Percentiles rank a stretch among this genome's conserved stretches.
These are phyloP conservation scores for Dromas ardeola DNA, from an alignment of 2,113 vertebrate genomes.

Conservation along the genomic window DNA sequence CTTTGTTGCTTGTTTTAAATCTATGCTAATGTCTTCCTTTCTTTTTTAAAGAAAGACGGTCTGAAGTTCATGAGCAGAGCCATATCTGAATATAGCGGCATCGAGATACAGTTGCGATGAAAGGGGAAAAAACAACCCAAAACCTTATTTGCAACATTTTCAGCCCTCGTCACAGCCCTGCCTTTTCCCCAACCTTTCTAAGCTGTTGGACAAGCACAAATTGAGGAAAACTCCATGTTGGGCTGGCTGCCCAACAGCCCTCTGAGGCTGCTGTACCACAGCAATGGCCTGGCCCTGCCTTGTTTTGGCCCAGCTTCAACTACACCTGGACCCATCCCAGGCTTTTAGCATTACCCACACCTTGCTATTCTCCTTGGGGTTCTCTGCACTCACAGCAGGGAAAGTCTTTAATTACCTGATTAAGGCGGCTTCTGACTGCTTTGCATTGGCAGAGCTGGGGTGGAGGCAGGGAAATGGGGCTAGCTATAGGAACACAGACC, in stretches of 20 bases:
- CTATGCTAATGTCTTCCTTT: neutral
- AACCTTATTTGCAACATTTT: neutral
- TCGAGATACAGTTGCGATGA: neutral
- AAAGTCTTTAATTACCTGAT: neutral
- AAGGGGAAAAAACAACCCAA: neutral
- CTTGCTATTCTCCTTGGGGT: neutral
- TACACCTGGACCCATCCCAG: neutral
- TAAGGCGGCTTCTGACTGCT: neutral
- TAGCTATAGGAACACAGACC: fast-evolving
- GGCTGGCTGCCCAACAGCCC: neutral
- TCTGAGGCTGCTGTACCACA: neutral
- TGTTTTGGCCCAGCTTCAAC: neutral
- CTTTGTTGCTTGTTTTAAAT: neutral
- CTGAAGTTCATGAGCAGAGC: neutral
- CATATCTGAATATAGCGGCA: fast-evolving
- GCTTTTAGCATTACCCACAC: neutral
- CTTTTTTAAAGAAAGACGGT: neutral
- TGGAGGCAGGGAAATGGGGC: neutral
- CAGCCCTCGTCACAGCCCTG: neutral
- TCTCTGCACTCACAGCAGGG: neutral
- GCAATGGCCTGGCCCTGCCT: neutral
- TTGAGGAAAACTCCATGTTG: neutral
- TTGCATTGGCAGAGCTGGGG: neutral
- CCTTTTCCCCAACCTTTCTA: neutral
- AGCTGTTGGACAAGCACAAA: neutral